Percentiles rank a stretch among this genome's conserved stretches.
Evolutionary conservation across 2,888 invertebrate genomes (phyloP).

Genomic region (Xanthorhoe spadicearia): DNA sequence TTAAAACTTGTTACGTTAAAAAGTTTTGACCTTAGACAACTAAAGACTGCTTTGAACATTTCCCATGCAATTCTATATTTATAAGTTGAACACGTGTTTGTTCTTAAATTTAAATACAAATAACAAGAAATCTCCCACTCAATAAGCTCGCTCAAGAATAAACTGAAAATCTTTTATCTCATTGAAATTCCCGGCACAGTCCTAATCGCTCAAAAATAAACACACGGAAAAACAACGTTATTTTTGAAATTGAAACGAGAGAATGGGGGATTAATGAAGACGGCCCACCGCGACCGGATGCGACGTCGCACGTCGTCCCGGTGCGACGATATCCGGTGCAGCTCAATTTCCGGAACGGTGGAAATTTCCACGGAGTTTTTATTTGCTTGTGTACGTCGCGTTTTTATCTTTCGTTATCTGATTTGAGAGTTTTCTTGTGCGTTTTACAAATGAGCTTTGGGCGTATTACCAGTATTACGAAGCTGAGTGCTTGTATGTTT

Average conservation of each 20-base stretch:
- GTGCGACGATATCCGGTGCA: conserved; percentile 82
- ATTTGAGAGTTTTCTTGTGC: conserved; percentile 22
- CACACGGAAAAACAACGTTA: conserved; percentile 49
- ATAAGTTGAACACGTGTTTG: too few relatives aligned
- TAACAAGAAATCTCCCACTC: background rate
- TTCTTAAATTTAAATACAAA: too few relatives aligned
- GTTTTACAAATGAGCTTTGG: conserved; percentile 6
- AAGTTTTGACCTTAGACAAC: too few relatives aligned
- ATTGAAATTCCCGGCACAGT: conserved; percentile 34
- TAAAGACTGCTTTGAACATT: too few relatives aligned
- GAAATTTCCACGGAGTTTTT: conserved; percentile 71
- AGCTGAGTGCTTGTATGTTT: background rate
- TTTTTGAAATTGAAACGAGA: conserved; percentile 58
- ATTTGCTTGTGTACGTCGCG: conserved; percentile 62
- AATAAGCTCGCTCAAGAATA: background rate
- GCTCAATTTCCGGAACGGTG: conserved; percentile 79
- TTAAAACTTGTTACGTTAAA: too few relatives aligned
- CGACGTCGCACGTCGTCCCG: conserved; percentile 77
- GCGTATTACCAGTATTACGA: background rate
- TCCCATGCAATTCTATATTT: too few relatives aligned
- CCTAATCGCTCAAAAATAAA: conserved; percentile 34
- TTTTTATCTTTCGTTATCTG: conserved; percentile 42
- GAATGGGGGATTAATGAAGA: conserved; percentile 72
- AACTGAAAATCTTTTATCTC: conserved; percentile 2
- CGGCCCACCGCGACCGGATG: conserved; percentile 75